Evolutionary conservation across 2,113 vertebrate genomes (phyloP).

Genomic region (Nycticebus coucang): DNA sequence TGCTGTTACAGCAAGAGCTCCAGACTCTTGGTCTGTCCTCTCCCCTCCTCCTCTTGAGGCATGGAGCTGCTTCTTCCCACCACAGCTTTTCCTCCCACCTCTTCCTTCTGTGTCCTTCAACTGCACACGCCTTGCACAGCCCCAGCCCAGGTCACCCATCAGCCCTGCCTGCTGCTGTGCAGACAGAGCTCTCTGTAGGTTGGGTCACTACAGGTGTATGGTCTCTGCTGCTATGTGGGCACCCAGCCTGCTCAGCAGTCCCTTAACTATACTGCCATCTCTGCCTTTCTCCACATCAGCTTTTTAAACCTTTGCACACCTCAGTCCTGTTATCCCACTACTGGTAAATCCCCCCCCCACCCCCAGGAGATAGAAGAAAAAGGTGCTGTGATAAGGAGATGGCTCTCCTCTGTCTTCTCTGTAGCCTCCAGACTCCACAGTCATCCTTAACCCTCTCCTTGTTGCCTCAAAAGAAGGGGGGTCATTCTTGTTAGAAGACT

Average conservation of each 20-base stretch:
- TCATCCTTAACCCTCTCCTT: neutral
- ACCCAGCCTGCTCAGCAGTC: neutral
- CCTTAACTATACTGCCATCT: neutral
- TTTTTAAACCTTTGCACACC: neutral
- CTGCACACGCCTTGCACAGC: accelerated
- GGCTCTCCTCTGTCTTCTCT: neutral
- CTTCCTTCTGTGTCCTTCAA: neutral
- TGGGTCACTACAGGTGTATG: accelerated
- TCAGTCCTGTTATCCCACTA: neutral
- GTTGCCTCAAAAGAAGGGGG: neutral
- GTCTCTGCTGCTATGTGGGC: neutral
- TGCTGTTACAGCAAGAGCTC: neutral
- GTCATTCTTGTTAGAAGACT: too few relatives aligned
- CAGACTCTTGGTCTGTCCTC: neutral
- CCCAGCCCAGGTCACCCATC: neutral
- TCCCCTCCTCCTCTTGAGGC: neutral
- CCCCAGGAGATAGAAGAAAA: neutral
- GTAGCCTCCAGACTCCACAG: neutral
- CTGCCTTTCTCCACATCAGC: neutral
- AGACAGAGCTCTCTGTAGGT: neutral
- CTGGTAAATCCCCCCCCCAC: neutral
- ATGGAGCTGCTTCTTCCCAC: neutral
- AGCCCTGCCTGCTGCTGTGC: accelerated
- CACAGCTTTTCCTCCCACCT: neutral
- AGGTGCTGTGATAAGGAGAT: too few relatives aligned